Conservation (phyloP, 2,113 vertebrate genomes). For the Lagenorhynchus albirostris region DNA sequence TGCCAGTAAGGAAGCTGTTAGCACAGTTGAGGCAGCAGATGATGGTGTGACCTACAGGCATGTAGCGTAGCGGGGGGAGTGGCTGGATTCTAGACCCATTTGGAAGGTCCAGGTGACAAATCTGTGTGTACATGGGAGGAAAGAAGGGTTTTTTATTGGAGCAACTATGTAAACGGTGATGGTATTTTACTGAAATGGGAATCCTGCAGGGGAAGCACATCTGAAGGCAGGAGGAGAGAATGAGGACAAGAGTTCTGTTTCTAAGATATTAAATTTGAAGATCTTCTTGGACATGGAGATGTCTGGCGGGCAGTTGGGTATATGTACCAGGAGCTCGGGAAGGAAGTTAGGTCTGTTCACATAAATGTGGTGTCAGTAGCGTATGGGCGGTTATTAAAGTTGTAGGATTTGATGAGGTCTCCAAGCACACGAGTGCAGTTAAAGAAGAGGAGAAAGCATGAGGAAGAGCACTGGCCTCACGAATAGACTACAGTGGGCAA, state of each 20-base stretch:
- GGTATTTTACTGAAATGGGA: background rate
- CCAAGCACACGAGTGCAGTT: background rate
- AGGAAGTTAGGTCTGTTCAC: background rate
- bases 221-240: background rate
- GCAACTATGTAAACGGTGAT: background rate
- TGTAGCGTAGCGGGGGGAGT: background rate
- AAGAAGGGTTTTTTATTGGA: too few relatives aligned
- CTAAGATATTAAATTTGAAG: background rate
- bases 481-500: background rate
- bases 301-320: background rate
- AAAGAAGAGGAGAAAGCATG: fast-evolving
- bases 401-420: background rate
- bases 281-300: background rate
- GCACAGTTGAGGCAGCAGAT: background rate
- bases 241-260: background rate
- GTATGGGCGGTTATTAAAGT: background rate
- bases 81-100: background rate
- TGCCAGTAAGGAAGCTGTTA: fast-evolving
- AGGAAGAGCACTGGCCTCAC: background rate
- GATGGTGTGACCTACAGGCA: background rate
- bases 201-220: background rate
- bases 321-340: background rate
- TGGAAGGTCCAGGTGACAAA: background rate
- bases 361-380: background rate
- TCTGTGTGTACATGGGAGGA: too few relatives aligned